These are phyloP conservation scores for Myopa tessellatipennis DNA, from an alignment of 2,888 invertebrate species.

Conservation along the genomic window DNA sequence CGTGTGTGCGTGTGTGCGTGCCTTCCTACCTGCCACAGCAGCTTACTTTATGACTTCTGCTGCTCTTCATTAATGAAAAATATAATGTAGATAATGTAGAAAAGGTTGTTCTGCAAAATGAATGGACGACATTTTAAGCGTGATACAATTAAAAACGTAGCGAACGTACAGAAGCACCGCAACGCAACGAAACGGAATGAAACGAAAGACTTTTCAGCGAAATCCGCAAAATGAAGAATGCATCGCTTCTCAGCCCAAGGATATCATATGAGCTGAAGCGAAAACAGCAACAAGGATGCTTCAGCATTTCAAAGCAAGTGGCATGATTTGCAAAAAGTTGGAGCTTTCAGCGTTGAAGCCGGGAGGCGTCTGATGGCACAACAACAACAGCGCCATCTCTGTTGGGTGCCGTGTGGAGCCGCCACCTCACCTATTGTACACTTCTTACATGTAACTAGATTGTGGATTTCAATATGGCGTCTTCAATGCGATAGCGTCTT, in stretches of 20 bases:
- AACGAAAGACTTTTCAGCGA: conserved; percentile 18
- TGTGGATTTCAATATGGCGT: neutral
- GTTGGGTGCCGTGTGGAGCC: too few relatives aligned
- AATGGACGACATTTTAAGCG: conserved; percentile 19
- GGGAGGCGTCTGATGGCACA: too few relatives aligned
- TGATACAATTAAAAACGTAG: conserved; percentile 8
- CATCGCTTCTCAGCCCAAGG: conserved; percentile 15
- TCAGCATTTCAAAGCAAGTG: conserved; percentile 36
- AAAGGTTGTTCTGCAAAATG: conserved; percentile 1
- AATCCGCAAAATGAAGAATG: conserved; percentile 22
- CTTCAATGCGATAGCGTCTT: too few relatives aligned
- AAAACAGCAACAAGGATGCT: conserved; percentile 40
- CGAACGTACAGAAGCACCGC: neutral
- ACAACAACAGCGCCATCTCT: too few relatives aligned
- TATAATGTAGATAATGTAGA: neutral
- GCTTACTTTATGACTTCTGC: conserved; percentile 16
- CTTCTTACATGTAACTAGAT: neutral
- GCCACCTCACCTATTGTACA: neutral
- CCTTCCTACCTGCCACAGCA: neutral
- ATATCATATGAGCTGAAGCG: conserved; percentile 31
- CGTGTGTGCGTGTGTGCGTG: neutral
- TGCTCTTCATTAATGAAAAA: conserved; percentile 34
- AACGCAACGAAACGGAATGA: neutral
- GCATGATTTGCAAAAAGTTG: neutral
- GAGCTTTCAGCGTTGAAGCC: neutral